A percentile compares a stretch with the other conserved stretches of the same genome.
Evolutionary conservation across 1,140 invertebrate genomes (phyloP).

Genomic region (Augochlora pura): DNA sequence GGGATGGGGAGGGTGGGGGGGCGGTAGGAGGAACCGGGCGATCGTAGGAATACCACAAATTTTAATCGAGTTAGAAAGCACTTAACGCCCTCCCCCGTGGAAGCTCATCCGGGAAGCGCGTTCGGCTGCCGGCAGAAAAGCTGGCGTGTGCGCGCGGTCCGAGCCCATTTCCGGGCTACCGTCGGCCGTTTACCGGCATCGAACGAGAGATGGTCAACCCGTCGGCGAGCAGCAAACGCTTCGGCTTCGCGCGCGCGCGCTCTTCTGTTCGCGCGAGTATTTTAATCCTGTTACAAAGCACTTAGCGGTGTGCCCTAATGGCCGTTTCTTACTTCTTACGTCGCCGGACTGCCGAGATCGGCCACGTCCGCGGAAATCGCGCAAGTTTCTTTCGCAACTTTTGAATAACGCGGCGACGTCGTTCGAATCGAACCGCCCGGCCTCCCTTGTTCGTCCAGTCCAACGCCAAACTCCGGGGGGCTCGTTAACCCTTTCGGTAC

Average conservation of each 20-base stretch:
- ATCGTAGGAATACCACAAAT: conserved; percentile 31
- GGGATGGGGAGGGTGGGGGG: too few relatives aligned
- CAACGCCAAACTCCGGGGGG: too few relatives aligned
- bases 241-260: too few relatives aligned
- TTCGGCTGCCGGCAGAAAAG: conserved; percentile 6
- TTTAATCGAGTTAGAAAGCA: conserved; percentile 52
- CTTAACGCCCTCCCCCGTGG: conserved; percentile 32
- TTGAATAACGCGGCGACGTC: too few relatives aligned
- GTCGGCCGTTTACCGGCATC: conserved; percentile 1
- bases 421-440: too few relatives aligned
- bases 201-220: conserved; percentile 36
- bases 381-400: conserved; percentile 1
- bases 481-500: too few relatives aligned
- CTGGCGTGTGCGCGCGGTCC: conserved; percentile 18
- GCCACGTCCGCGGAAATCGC: conserved; percentile 9
- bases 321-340: conserved; percentile 43
- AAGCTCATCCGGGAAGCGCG: conserved; percentile 32
- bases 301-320: conserved; percentile 44
- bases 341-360: not conserved
- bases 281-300: conserved; percentile 62
- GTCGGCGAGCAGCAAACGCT: too few relatives aligned
- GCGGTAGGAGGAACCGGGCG: not conserved
- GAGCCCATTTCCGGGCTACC: conserved; percentile 35
- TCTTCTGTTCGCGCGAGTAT: conserved; percentile 18
- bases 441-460: too few relatives aligned